Evolutionary conservation across 2,888 invertebrate species (phyloP), one percentile per base, ranked within the genome.

Genomic region (Strigamia transsilvanica): DNA sequence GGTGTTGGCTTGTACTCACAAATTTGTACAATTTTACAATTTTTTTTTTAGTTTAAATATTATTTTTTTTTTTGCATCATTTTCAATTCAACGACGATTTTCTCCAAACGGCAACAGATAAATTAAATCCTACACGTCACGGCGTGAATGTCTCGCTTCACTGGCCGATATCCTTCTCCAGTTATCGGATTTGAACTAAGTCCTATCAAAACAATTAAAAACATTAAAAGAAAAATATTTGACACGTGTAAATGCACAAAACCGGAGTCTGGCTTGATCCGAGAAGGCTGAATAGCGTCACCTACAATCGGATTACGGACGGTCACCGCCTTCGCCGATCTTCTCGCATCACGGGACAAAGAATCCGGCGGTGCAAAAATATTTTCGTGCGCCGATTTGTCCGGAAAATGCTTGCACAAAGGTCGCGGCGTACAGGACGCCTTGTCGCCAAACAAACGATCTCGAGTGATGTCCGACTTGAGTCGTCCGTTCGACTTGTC

Each of bases 101-200:
- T 46, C 15, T n/a, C 13, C 12, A 38, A 38, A 38, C 10, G 6
- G 2, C 10, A 0, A 10, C 1, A 46, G 23, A 66, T 9, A 15
- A 66, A 66, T 66, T 18, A 66, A 66, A 66, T 66, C 23, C 61
- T 66, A 21, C 61, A 66, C 10, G 61, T 66, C 13, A 66, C 61
- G 0, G 61, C 61, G 9, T 66, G 61, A 66, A 66, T 66, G 18
- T 66, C 61, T 21, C 61, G 18, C 61, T 66, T 66, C 61, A 66
- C 23, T 66, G 61, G 61, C 61, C 21, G 23, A 66, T 66, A 66
- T 66, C 61, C 61, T 12, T 66, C 61, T 66, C 61, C 61, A 21
- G 61, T 66, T 66, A 66, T 66, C 21, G 61, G 61, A 21, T 66
- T 66, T 66, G 61, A 18, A 18, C 61, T 21, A 23, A 21, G 23